Evolutionary conservation across 2,888 invertebrate genomes (phyloP).

Genomic region (Drosophila colorata): DNA sequence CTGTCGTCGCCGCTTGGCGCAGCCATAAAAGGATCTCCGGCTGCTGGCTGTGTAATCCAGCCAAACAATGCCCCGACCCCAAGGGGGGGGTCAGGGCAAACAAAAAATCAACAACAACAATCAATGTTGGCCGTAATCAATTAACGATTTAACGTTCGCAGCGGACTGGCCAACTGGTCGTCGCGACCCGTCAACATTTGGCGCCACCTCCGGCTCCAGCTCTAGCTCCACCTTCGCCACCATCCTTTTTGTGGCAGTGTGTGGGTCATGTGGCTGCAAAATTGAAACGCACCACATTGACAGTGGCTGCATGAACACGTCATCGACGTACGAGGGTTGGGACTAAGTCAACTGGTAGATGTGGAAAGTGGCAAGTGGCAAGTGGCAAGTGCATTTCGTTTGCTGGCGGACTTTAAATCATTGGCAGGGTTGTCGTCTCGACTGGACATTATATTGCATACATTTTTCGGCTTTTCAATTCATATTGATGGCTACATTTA

Average conservation of each 20-base stretch:
- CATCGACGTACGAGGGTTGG: constrained; percentile 43
- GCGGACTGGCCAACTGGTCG: constrained; percentile 59
- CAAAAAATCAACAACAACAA: constrained; percentile 73
- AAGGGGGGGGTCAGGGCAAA: constrained; percentile 9
- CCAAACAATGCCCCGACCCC: constrained; percentile 39
- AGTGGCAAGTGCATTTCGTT: constrained; percentile 43
- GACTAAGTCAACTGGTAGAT: constrained; percentile 3
- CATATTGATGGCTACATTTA: too few species aligned
- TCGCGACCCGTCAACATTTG: constrained; percentile 63
- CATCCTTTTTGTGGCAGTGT: constrained; percentile 13
- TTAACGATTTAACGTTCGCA: constrained; percentile 79
- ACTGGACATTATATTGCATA: neutral
- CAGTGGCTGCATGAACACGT: constrained; percentile 76
- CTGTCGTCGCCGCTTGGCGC: constrained; percentile 40
- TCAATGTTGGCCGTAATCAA: constrained; percentile 81
- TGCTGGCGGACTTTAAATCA: constrained; percentile 25
- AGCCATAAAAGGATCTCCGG: constrained; percentile 40
- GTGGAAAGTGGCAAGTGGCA: constrained; percentile 12
- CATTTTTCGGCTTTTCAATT: too few species aligned
- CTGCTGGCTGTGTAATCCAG: constrained; percentile 42
- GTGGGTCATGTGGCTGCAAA: constrained; percentile 47
- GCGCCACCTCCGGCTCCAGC: constrained; percentile 43
- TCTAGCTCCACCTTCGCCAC: constrained; percentile 13
- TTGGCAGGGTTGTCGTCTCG: constrained; percentile 54
- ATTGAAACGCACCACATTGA: constrained; percentile 71